Evolutionary conservation across 2,797 vertebrate genomes (phyloP).

Genomic region (Enteromius mattozi): DNA sequence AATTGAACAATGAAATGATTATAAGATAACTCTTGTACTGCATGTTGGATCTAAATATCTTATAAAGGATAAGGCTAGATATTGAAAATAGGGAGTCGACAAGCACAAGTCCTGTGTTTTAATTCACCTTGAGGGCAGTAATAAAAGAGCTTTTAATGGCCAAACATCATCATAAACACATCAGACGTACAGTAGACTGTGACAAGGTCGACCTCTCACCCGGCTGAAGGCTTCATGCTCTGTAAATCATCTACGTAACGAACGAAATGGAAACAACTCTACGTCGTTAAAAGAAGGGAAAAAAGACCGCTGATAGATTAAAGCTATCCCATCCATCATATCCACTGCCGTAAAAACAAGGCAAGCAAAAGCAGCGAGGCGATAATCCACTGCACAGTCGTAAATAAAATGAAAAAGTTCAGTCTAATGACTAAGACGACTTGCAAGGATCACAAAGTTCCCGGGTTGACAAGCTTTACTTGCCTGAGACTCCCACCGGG

Average conservation of each 20-base stretch:
- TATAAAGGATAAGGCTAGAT: background rate
- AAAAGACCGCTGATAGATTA: slow-evolving; percentile 45
- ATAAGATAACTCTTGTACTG: background rate
- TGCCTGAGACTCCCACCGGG: background rate
- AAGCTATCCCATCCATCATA: slow-evolving; percentile 42
- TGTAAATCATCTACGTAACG: slow-evolving; percentile 76
- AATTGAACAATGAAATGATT: background rate
- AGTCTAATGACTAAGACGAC: slow-evolving; percentile 74
- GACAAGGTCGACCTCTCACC: slow-evolving; percentile 22
- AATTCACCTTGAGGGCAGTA: slow-evolving; percentile 12
- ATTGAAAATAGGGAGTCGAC: background rate
- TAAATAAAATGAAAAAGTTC: slow-evolving; percentile 77
- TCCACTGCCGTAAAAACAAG: slow-evolving; percentile 23
- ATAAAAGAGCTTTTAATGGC: slow-evolving; percentile 34
- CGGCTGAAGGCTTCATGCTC: slow-evolving; percentile 64
- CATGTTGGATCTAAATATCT: background rate
- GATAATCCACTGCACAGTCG: slow-evolving; percentile 72
- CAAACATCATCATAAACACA: slow-evolving; percentile 48
- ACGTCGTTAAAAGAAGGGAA: slow-evolving; percentile 25
- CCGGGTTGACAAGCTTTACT: slow-evolving; percentile 32
- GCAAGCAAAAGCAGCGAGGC: slow-evolving; percentile 41
- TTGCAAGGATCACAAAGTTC: slow-evolving; percentile 59
- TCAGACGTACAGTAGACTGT: slow-evolving; percentile 22
- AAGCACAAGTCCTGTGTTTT: slow-evolving; percentile 12
- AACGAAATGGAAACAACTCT: slow-evolving; percentile 61